These are phyloP conservation scores for Trachymyrmex septentrionalis DNA, from an alignment of 1,140 invertebrate genomes.

Conservation along the genomic window DNA sequence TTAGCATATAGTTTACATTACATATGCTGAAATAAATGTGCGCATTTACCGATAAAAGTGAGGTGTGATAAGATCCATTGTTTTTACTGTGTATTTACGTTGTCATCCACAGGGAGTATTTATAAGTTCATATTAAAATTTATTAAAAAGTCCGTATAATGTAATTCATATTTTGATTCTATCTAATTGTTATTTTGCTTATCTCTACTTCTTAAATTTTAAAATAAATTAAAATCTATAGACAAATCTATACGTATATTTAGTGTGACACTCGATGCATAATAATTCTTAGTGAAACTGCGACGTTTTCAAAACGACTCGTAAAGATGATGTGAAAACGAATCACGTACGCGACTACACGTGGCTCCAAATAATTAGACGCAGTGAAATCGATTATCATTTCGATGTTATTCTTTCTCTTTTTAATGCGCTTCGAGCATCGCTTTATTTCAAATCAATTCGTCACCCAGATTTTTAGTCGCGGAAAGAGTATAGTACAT, in stretches of 20 bases:
- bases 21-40: too few relatives aligned
- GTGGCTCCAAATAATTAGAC: slow-evolving; percentile 50
- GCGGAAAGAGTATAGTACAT: not conserved
- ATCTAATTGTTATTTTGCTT: not conserved
- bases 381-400: slow-evolving; percentile 49
- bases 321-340: slow-evolving; percentile 29
- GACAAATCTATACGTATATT: not conserved
- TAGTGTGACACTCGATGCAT: not conserved
- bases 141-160: not conserved
- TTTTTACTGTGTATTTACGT: not conserved
- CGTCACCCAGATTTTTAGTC: not conserved
- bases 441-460: not conserved
- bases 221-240: not conserved
- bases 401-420: slow-evolving; percentile 11
- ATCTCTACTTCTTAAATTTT: not conserved
- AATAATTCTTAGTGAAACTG: not conserved
- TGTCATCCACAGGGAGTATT: not conserved
- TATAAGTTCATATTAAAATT: not conserved
- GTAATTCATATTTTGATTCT: not conserved
- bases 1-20: too few relatives aligned
- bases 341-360: slow-evolving; percentile 43
- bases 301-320: slow-evolving; percentile 17
- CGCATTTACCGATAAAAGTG: too few relatives aligned
- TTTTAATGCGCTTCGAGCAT: not conserved
- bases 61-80: too few relatives aligned